Conservation (phyloP, 2,113 vertebrate genomes). For the Urocitellus parryii region DNA sequence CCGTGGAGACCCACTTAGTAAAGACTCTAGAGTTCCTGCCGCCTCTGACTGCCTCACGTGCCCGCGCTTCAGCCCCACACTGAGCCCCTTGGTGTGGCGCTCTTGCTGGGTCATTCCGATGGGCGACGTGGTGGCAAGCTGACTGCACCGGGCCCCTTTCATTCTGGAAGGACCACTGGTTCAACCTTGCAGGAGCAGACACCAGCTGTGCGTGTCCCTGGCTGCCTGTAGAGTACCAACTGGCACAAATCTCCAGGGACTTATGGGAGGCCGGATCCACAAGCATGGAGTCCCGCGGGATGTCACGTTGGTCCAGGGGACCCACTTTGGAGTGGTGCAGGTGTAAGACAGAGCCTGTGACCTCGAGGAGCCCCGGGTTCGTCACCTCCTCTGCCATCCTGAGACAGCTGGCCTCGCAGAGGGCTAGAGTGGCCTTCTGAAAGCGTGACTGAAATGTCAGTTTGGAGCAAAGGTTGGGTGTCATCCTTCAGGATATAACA, state of each 20-base stretch:
- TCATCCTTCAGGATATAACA: not conserved
- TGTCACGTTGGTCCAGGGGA: not conserved
- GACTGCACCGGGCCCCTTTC: not conserved
- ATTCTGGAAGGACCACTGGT: not conserved
- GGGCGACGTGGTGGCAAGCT: not conserved
- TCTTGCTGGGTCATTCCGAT: not conserved
- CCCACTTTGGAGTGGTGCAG: not conserved
- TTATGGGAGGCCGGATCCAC: not conserved
- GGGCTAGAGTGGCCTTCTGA: not conserved
- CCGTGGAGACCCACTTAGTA: not conserved
- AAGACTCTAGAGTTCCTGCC: not conserved
- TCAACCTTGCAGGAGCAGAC: not conserved
- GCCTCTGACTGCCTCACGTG: not conserved
- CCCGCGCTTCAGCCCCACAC: not conserved
- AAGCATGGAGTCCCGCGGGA: not conserved
- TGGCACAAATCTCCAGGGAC: not conserved
- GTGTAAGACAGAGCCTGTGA: not conserved
- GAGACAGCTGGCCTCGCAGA: not conserved
- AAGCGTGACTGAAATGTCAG: not conserved
- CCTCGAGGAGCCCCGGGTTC: not conserved
- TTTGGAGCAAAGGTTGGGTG: not conserved
- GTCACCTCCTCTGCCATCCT: not conserved
- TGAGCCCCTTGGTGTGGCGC: not conserved
- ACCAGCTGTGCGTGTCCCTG: not conserved
- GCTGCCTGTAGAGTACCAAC: not conserved